Percentiles rank a stretch among this genome's conserved stretches.
Evolutionary conservation across 2,113 vertebrate genomes (phyloP).

Genomic region (Myotis lucifugus): DNA sequence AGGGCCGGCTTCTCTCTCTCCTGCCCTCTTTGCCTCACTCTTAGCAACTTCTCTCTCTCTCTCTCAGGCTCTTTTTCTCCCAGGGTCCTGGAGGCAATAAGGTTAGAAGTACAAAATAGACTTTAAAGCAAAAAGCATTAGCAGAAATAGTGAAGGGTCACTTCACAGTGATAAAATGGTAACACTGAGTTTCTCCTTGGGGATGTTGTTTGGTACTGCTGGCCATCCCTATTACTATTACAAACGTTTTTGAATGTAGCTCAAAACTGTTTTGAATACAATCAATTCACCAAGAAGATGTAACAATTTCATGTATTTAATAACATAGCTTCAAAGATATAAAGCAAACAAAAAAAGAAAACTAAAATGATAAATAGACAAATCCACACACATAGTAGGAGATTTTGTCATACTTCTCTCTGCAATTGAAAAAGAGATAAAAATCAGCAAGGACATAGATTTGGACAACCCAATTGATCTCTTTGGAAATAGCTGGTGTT

Average conservation of each 20-base stretch:
- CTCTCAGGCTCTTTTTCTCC: background rate
- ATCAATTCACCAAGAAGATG: background rate
- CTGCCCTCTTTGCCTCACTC: background rate
- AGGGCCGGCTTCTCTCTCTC: background rate
- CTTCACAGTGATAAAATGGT: background rate
- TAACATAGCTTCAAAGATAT: background rate
- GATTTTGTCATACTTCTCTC: background rate
- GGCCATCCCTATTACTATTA: background rate
- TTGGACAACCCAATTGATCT: background rate
- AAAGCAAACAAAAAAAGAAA: background rate
- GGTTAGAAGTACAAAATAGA: background rate
- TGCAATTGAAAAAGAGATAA: background rate
- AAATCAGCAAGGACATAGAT: background rate
- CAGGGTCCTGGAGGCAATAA: background rate
- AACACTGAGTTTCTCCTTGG: background rate
- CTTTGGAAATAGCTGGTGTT: background rate
- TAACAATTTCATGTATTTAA: background rate
- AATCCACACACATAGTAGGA: background rate
- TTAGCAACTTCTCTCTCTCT: background rate
- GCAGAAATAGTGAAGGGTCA: background rate
- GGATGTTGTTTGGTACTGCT: accelerated
- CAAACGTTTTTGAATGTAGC: background rate
- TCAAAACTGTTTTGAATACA: background rate
- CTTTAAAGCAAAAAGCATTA: background rate
- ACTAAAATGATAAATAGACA: background rate